A percentile compares a stretch with the other conserved stretches of the same genome.
These are phyloP conservation scores for Dioctria rufipes DNA, from an alignment of 2,888 invertebrate species.

Conservation along the genomic window DNA sequence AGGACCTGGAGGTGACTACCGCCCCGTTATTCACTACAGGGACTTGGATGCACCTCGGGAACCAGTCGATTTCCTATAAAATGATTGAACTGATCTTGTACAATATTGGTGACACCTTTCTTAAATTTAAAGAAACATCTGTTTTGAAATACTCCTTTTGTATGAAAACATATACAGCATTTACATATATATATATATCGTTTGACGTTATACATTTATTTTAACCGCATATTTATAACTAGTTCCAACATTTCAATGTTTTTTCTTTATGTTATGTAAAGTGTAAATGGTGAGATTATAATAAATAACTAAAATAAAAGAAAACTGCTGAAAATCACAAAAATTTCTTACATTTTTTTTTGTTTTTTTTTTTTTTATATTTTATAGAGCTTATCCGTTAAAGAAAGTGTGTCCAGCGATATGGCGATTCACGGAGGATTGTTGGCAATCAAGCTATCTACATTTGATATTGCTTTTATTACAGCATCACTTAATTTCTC, in stretches of 20 bases:
- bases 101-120: slow-evolving; percentile 3
- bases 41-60: slow-evolving; percentile 95
- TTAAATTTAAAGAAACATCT: background rate
- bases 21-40: slow-evolving; percentile 92
- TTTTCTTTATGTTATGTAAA: slow-evolving; percentile 32
- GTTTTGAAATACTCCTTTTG: slow-evolving; percentile 4
- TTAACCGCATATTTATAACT: background rate
- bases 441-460: slow-evolving; percentile 39
- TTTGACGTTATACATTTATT: slow-evolving; percentile 4
- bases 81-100: slow-evolving; percentile 11
- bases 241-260: slow-evolving; percentile 24
- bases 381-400: background rate
- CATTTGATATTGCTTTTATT: slow-evolving; percentile 37
- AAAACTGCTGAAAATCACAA: slow-evolving; percentile 29
- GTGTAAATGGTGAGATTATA: slow-evolving; percentile 32
- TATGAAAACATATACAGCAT: background rate
- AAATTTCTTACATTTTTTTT: background rate
- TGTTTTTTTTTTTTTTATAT: background rate
- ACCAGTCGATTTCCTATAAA: slow-evolving; percentile 87
- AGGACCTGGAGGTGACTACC: slow-evolving; percentile 83
- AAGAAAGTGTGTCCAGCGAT: too few relatives aligned
- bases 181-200: background rate
- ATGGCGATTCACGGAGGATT: slow-evolving; percentile 7
- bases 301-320: slow-evolving; percentile 2
- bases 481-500: slow-evolving; percentile 65